Base-by-base conservation (phyloP, 2,888 invertebrate genomes). In the Imbricaverruca yamaguchii region DNA sequence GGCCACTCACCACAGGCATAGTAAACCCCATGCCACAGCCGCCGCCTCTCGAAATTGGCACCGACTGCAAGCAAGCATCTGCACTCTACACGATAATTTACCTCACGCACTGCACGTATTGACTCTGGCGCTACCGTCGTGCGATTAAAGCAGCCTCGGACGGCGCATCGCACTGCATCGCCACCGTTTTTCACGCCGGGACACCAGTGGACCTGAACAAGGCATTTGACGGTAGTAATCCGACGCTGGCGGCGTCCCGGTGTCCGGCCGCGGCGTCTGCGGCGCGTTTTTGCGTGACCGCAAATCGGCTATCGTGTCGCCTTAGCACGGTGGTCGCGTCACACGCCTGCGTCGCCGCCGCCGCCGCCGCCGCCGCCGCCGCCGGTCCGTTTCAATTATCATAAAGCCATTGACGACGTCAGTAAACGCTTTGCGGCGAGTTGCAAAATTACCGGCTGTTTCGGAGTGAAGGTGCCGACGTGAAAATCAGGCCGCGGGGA, bases 281-380 rank as follows among this genome's bases (percentile, higher is more conserved):
- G n/a, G 25, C 15, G 13, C 74, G 74, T 74, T 74, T 74, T 74
- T 74, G 74, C 74, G 74, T 10, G 74, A 67, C 67, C 25, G 67
- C n/a, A 67, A 67, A 67, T 67, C 74, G 53, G 74, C 53, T 11
- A 55, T 9, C 21, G 55, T 55, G 55, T 2, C 53, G 55, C 53
- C 55, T 0, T 10, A 55, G 11, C 55, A 55, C 74, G 53, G 55
- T 67, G 25, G 12, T 11, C 12, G 9, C 25, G 21, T 25, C 23
- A 67, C n/a, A 23, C 67, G 13, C 11, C 25, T 13, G 12, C 3
- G 6, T 55, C 53, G 74, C 55, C 74, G 55, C 9, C 74, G 23
- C 39, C 23, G 12, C 67, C n/a, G 67, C 74, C 53, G 74, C 74
- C 53, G 74, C 55, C 74, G 55, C 9, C 74, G 23, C 39, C 23